Base-by-base conservation (phyloP, 1,140 invertebrate genomes). In the Zaprionus lachaisei region DNA sequence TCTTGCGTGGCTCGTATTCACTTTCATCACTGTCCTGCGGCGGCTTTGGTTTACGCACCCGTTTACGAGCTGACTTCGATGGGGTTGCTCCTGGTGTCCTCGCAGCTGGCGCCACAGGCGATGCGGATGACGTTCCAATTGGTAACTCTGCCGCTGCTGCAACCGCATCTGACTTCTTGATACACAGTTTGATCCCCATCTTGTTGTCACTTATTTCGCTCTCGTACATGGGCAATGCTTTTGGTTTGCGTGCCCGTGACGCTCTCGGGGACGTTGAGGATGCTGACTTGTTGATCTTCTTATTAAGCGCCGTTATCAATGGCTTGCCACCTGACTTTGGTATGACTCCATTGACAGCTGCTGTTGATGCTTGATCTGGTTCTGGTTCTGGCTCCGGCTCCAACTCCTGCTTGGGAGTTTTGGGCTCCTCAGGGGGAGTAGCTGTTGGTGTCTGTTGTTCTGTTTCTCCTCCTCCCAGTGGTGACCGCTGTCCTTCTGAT, bases 171-270 rank as follows among this genome's bases (percentile, higher is more conserved):
- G 95, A 95, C 90, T 95, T 95, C 79, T 94, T 95, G 38, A 95
- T 95, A 80, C 94, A 93, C 38, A 95, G 92, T 85, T 95, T 95
- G 20, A 95, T 95, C 5, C 95, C 94, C 76, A 95, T 94, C 77
- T 95, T 94, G 81, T 95, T 94, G 62, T 94, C 94, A 70, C 94
- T 95, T 58, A 95, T 95, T 80, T 92, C 92, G 76, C 92, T 93
- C 64, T 93, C 92, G 67, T 93, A 93, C 77, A 93, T 92, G 20
- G 92, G 83, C 64, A 93, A 72, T 4, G 89, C 71, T 69, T 92
- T 93, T 7, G 79, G 75, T 24, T 92, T 92, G 14, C 86, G 87
- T 24, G 73, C 66, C 44, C 90, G 76, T 26, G 77, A 81, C 14
- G 90, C 68, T 38, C 91, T 82, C 24, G 82, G 79, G 20, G 86